A percentile compares a stretch with the other conserved stretches of the same genome.
Evolutionary conservation across 2,113 vertebrate genomes (phyloP).

Genomic region (Myotis brandtii): DNA sequence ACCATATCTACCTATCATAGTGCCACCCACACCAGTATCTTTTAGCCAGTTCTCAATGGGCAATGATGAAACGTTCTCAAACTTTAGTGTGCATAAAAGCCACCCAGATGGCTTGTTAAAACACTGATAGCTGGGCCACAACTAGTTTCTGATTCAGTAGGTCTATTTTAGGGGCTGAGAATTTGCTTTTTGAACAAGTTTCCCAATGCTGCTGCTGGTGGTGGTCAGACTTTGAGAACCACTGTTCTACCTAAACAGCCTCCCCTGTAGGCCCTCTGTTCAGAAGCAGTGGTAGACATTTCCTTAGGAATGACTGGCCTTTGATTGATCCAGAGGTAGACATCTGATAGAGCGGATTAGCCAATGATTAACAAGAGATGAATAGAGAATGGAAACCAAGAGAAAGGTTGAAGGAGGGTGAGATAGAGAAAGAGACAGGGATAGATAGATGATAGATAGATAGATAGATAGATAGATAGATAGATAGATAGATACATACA

Average conservation of each 20-base stretch:
- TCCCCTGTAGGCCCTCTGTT: not conserved
- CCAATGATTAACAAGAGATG: not conserved
- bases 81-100: not conserved
- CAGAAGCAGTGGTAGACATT: not conserved
- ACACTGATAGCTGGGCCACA: not conserved
- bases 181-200: not conserved
- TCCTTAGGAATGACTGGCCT: not conserved
- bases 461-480: no score
- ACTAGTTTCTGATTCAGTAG: not conserved
- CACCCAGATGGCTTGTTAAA: not conserved
- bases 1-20: no score
- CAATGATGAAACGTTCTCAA: not conserved
- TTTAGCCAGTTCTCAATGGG: not conserved
- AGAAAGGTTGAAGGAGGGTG: not conserved
- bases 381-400: not conserved
- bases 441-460: no score
- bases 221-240: not conserved
- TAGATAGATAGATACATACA: no score
- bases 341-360: not conserved
- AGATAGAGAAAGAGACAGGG: no score
- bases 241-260: not conserved
- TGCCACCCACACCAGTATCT: not conserved
- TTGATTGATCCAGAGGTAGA: not conserved
- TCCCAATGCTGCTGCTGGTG: not conserved
- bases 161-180: not conserved